phyloP scores from a whole-genome alignment of 2,797 vertebrate genomes.

The Poecilia wingei region DNA sequence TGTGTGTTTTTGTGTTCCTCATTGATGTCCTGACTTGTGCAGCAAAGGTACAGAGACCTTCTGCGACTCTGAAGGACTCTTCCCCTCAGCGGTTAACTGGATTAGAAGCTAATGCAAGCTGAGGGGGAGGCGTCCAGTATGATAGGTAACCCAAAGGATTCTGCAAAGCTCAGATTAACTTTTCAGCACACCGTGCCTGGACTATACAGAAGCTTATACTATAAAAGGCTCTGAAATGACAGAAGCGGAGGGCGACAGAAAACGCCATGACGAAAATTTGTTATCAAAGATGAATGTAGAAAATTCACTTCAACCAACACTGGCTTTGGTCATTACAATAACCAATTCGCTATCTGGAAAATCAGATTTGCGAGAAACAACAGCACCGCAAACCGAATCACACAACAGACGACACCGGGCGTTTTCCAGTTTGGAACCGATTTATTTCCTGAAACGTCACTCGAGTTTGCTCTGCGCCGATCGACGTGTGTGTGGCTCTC shows the following conservation, averaged over 20 bases:
- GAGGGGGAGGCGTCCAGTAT: constrained; percentile 46
- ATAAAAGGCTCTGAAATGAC: constrained; percentile 17
- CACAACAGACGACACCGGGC: neutral
- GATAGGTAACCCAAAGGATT: constrained; percentile 25
- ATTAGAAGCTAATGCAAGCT: constrained; percentile 59
- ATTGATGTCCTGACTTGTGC: constrained; percentile 12
- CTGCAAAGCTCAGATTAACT: constrained; percentile 59
- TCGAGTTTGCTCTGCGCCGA: neutral
- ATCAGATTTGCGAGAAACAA: neutral
- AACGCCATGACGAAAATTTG: neutral
- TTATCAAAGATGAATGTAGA: neutral
- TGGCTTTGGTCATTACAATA: neutral
- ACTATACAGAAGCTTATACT: constrained; percentile 19
- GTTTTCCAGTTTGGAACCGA: neutral
- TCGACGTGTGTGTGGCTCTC: neutral
- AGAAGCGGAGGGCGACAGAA: constrained; percentile 26
- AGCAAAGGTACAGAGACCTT: constrained; percentile 33
- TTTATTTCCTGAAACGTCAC: neutral
- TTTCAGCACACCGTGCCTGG: constrained; percentile 34
- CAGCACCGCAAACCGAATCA: neutral
- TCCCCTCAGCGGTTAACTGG: constrained; percentile 69
- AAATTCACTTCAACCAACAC: neutral
- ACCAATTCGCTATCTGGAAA: neutral
- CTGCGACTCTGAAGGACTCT: constrained; percentile 56
- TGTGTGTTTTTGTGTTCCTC: neutral